Conservation (phyloP, 2,113 vertebrate species). For the Myotis davidii region DNA sequence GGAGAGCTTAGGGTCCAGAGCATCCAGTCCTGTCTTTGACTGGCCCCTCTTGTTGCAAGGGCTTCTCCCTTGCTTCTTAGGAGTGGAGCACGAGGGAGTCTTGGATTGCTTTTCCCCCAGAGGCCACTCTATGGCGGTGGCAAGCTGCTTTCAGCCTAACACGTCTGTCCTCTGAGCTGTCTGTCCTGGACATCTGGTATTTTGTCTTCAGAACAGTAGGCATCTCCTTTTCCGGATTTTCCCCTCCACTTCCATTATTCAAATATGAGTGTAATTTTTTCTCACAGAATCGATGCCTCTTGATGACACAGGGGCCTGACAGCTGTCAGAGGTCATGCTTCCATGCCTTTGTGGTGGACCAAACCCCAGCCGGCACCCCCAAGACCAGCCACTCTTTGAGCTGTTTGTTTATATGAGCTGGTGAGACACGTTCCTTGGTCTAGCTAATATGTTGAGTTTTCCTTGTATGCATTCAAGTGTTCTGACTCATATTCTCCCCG, state of each 20-base stretch:
- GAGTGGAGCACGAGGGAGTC: neutral
- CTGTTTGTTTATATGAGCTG: neutral
- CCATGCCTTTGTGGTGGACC: neutral
- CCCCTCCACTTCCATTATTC: neutral
- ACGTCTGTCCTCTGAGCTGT: constrained; percentile 63
- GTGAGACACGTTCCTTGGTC: neutral
- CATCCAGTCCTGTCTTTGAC: neutral
- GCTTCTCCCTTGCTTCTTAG: neutral
- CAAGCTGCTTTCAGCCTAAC: constrained; percentile 55
- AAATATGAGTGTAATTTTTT: neutral
- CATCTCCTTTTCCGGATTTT: neutral
- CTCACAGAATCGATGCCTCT: neutral
- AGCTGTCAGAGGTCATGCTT: neutral
- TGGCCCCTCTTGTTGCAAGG: neutral
- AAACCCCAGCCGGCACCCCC: neutral
- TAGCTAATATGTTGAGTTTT: neutral
- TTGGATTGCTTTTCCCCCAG: neutral
- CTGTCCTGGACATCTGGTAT: constrained; percentile 60
- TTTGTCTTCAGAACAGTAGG: neutral
- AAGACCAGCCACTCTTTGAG: neutral
- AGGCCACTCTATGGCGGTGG: neutral
- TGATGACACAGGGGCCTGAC: neutral
- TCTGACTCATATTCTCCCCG: neutral
- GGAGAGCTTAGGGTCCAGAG: neutral
- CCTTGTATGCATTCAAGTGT: neutral